A percentile compares a stretch with the other conserved stretches of the same genome.
Conservation (phyloP, 2,797 vertebrate species). For the Meriones psammophilus region DNA sequence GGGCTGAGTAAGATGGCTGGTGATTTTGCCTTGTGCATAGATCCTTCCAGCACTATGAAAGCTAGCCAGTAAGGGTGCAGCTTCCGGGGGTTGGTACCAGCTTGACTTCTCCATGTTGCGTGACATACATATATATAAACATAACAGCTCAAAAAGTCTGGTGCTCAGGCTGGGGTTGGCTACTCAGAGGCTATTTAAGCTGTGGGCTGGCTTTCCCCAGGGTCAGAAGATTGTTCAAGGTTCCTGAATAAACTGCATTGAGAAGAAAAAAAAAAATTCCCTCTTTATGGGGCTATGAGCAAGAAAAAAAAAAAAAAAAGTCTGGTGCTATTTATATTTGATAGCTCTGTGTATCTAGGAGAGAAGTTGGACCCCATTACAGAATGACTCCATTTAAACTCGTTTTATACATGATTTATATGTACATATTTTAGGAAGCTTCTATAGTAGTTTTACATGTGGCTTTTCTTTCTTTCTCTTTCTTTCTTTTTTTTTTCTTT, state of each 20-base stretch:
- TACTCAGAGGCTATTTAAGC: too few species aligned
- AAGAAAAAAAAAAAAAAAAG: neutral
- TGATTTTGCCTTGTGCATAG: neutral
- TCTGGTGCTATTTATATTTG: neutral
- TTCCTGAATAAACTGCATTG: too few species aligned
- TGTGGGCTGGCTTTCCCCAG: too few species aligned
- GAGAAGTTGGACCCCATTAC: neutral
- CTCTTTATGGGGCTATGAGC: too few species aligned
- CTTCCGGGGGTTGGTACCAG: too few species aligned
- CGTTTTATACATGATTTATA: neutral
- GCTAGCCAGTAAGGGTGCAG: neutral
- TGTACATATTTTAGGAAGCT: neutral
- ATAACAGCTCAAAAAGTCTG: neutral
- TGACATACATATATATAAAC: too few species aligned
- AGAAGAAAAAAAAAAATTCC: too few species aligned
- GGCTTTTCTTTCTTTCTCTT: too few species aligned
- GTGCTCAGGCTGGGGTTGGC: too few species aligned
- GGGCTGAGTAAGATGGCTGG: neutral
- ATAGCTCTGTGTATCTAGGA: neutral
- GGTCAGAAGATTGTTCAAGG: too few species aligned
- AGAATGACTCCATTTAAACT: neutral
- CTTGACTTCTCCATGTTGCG: too few species aligned
- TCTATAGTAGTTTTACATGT: neutral
- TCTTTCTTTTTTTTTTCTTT: too few species aligned
- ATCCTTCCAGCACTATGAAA: neutral